These are phyloP conservation scores for Chouioia cunea DNA, from an alignment of 2,888 invertebrate species.

Conservation along the genomic window DNA sequence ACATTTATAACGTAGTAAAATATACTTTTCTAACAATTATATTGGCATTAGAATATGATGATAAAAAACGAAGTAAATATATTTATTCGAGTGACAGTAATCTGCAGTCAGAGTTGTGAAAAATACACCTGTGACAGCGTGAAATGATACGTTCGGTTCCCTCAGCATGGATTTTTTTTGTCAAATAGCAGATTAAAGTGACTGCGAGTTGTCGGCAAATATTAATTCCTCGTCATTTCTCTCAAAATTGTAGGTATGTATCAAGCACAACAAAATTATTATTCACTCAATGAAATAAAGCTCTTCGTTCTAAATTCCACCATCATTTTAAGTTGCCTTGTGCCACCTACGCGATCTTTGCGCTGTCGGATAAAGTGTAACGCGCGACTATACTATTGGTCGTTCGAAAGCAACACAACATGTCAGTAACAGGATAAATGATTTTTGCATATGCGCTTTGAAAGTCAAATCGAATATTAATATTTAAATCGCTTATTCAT, in stretches of 20 bases:
- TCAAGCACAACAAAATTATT: too few species aligned
- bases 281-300: too few species aligned
- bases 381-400: slow-evolving; percentile 36
- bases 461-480: slow-evolving; percentile 27
- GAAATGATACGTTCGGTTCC: too few species aligned
- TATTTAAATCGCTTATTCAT: slow-evolving; percentile 26
- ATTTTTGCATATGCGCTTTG: slow-evolving; percentile 20
- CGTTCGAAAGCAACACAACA: slow-evolving; percentile 1
- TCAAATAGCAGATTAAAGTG: background rate
- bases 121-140: too few species aligned
- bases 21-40: too few species aligned
- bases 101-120: too few species aligned
- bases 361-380: slow-evolving; percentile 27
- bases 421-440: slow-evolving; percentile 18
- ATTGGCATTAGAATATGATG: too few species aligned
- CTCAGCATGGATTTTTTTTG: too few species aligned
- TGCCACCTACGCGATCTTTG: background rate
- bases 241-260: background rate
- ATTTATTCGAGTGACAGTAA: background rate
- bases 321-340: background rate
- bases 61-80: background rate
- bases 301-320: too few species aligned
- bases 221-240: slow-evolving; percentile 28
- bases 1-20: too few species aligned
- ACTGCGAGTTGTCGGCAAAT: slow-evolving; percentile 11